Evolutionary conservation across 1,140 invertebrate species (phyloP), one percentile per base, ranked within the genome.

Genomic region (Amphibalanus amphitrite): DNA sequence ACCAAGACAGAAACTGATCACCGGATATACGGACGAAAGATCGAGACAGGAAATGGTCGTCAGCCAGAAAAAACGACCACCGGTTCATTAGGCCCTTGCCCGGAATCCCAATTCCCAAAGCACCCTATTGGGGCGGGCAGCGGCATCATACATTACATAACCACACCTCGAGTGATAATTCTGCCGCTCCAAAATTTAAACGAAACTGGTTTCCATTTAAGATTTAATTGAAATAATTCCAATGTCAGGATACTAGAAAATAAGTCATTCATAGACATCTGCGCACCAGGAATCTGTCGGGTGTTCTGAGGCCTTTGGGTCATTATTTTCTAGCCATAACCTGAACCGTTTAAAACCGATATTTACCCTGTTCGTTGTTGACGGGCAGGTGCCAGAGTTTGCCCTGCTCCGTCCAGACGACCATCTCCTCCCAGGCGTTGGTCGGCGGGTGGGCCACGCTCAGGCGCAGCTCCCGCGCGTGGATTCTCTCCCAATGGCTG

Each of bases 331-430:
- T 15, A 59, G 13, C 13, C 47, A 25, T 13, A 59, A 59, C 25
- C 25, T 15, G 13, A 59, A 59, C 25, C 47, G 25, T 59, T 59
- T 15, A 13, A 6, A 65, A 6, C 20, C 10, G 3, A 65, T 25
- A n/a, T 25, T 74, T 82, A 92, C 92, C 95, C 86, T 92, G 89
- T 82, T 98, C 95, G 84, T 99, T 99, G 80, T 98, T 83, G 72
- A 99, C 95, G 20, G 97, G 97, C 80, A 97, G 99, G 70, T 90
- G 87, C 96, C 96, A 99, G 15, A 98, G 76, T 82, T 95, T 97
- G 68, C 92, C 93, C 80, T 95, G 86, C 69, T 96, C 87, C 0
- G 96, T 98, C 93, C 93, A 97, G 69, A 87, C 77, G 71, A 94
- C 92, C 86, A 96, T 89, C 82, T 98, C 92, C 81, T 85, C 88